Conservation (phyloP, 1,140 invertebrate genomes). For the Parasteatoda tepidariorum region DNA sequence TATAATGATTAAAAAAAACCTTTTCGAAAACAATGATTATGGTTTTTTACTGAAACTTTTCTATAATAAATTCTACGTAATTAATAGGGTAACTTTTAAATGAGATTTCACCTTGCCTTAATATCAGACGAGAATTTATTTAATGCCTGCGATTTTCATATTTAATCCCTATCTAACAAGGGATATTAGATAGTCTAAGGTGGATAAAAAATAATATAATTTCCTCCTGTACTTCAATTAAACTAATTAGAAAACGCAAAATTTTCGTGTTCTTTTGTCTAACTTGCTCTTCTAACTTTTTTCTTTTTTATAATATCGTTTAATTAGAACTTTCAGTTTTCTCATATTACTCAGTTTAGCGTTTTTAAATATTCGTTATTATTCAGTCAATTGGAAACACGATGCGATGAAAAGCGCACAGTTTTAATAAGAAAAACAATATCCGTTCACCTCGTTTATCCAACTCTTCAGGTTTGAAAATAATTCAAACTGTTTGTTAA, state of each 20-base stretch:
- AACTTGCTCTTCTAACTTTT: slow-evolving; percentile 4
- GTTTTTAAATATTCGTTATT: slow-evolving; percentile 16
- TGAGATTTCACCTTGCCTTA: not conserved
- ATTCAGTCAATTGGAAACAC: not conserved
- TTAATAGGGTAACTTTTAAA: not conserved
- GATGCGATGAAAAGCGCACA: not conserved
- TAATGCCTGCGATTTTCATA: slow-evolving; percentile 12
- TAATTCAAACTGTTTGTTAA: slow-evolving; percentile 8
- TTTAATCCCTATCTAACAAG: slow-evolving; percentile 31
- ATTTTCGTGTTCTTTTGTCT: slow-evolving; percentile 10
- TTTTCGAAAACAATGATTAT: too few species aligned
- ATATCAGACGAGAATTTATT: slow-evolving; percentile 4
- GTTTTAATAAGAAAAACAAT: slow-evolving; percentile 24
- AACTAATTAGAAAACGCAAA: slow-evolving; percentile 31
- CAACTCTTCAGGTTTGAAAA: not conserved
- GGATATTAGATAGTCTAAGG: not conserved
- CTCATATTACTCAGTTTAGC: not conserved
- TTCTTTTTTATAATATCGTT: slow-evolving; percentile 16
- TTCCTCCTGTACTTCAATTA: slow-evolving; percentile 21
- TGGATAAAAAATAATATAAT: not conserved
- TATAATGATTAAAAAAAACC: too few species aligned
- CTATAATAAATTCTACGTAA: not conserved
- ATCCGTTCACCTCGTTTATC: not conserved
- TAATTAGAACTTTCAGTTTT: slow-evolving; percentile 5
- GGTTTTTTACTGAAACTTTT: not conserved